A percentile compares a stretch with the other conserved stretches of the same genome.
These are phyloP conservation scores for Campoletis raptor DNA, from an alignment of 2,888 invertebrate species.

Conservation along the genomic window DNA sequence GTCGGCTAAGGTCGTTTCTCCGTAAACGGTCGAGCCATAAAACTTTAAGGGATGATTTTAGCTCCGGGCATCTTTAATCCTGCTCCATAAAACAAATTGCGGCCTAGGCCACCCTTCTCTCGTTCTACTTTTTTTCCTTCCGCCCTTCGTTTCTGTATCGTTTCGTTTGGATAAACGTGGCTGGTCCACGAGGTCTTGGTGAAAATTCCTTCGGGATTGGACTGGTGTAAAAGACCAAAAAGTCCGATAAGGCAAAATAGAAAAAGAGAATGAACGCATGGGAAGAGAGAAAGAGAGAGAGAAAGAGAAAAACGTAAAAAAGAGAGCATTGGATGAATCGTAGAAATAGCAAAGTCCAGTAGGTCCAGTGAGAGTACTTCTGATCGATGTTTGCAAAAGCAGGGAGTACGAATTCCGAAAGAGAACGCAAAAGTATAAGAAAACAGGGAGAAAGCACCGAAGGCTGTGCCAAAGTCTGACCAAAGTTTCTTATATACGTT, in stretches of 20 bases:
- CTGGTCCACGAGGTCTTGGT: constrained; percentile 18
- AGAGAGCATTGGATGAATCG: constrained; percentile 13
- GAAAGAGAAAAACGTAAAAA: not conserved
- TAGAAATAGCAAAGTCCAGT: constrained; percentile 59
- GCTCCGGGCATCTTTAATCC: constrained; percentile 63
- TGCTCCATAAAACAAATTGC: constrained; percentile 67
- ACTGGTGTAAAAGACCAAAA: constrained; percentile 31
- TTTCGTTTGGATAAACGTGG: constrained; percentile 16
- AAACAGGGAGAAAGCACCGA: constrained; percentile 52
- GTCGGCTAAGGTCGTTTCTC: constrained; percentile 62
- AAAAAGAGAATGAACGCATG: not conserved
- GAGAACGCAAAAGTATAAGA: constrained; percentile 44
- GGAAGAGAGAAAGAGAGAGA: not conserved
- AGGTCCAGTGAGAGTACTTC: constrained; percentile 54
- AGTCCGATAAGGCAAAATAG: constrained; percentile 13
- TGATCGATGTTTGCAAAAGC: constrained; percentile 44
- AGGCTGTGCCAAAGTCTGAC: constrained; percentile 65
- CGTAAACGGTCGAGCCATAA: constrained; percentile 63
- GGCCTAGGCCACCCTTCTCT: constrained; percentile 35
- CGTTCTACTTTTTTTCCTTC: not conserved
- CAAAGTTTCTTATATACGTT: constrained; percentile 70
- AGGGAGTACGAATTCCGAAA: constrained; percentile 31
- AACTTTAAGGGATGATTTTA: constrained; percentile 69
- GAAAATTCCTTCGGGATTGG: constrained; percentile 61
- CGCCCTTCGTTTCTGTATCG: constrained; percentile 10